phyloP scores from a whole-genome alignment of 2,113 vertebrate species.

The Saccopteryx leptura region DNA sequence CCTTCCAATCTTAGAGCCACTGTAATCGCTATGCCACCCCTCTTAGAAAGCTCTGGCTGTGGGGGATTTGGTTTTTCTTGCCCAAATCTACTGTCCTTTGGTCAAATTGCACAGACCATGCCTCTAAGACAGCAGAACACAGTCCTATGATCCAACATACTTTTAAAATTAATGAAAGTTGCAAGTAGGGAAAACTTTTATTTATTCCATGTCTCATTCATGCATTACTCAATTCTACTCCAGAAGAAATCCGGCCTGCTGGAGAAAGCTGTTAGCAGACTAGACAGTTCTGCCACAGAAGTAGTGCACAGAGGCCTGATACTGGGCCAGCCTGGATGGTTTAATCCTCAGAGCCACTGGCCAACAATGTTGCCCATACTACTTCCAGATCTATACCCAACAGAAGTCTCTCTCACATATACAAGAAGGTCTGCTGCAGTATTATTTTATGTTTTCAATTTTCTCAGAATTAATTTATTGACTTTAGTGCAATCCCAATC shows the following conservation, averaged over 20 bases:
- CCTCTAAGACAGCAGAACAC: not conserved
- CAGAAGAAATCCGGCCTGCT: not conserved
- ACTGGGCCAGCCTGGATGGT: not conserved
- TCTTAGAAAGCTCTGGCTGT: slow-evolving; percentile 15
- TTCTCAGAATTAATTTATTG: no score
- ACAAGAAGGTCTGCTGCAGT: not conserved
- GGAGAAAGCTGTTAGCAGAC: not conserved
- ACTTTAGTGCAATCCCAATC: no score
- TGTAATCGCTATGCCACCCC: not conserved
- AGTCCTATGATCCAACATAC: not conserved
- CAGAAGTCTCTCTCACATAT: not conserved
- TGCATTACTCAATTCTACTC: not conserved
- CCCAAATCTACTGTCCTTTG: not conserved
- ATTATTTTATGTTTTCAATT: no score
- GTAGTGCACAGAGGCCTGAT: not conserved
- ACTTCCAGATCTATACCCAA: not conserved
- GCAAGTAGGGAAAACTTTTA: not conserved
- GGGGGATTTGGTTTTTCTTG: not conserved
- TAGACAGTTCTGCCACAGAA: not conserved
- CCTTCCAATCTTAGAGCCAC: not conserved
- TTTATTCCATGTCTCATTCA: not conserved
- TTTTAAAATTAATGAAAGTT: not conserved
- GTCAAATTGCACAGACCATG: not conserved
- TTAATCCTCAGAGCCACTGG: not conserved
- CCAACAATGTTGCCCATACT: not conserved